Evolutionary conservation across 2,888 invertebrate genomes (phyloP).

Genomic region (Meteorus cinctellus): DNA sequence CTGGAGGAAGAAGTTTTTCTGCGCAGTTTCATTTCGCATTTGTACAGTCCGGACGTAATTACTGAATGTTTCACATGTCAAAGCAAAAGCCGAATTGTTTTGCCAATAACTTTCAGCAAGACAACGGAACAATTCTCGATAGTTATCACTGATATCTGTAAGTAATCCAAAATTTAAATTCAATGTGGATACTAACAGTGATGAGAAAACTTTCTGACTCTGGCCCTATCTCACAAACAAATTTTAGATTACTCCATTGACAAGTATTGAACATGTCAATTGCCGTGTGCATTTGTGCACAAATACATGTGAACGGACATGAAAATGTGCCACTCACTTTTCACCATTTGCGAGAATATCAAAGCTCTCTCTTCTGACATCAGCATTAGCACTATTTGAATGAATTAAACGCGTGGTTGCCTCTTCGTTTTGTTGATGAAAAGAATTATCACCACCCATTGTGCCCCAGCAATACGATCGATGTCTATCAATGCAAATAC

Average conservation of each 20-base stretch:
- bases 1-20: no score
- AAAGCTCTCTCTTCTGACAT: background rate
- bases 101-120: no score
- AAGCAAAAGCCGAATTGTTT: no score
- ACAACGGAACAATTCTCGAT: no score
- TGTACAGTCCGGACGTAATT: no score
- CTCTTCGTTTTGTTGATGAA: conserved; percentile 7
- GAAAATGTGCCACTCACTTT: conserved; percentile 10
- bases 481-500: background rate
- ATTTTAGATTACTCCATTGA: background rate
- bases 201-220: background rate
- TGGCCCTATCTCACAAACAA: background rate
- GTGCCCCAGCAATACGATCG: background rate
- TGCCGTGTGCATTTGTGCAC: background rate
- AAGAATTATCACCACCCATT: background rate
- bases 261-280: background rate
- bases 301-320: background rate
- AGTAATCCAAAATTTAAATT: background rate
- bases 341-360: background rate
- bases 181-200: background rate
- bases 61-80: no score
- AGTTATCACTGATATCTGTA: background rate
- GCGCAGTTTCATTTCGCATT: no score
- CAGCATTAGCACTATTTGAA: background rate
- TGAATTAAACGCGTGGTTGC: conserved; percentile 20